phyloP scores from a whole-genome alignment of 2,797 vertebrate genomes.

The Fringilla coelebs region DNA sequence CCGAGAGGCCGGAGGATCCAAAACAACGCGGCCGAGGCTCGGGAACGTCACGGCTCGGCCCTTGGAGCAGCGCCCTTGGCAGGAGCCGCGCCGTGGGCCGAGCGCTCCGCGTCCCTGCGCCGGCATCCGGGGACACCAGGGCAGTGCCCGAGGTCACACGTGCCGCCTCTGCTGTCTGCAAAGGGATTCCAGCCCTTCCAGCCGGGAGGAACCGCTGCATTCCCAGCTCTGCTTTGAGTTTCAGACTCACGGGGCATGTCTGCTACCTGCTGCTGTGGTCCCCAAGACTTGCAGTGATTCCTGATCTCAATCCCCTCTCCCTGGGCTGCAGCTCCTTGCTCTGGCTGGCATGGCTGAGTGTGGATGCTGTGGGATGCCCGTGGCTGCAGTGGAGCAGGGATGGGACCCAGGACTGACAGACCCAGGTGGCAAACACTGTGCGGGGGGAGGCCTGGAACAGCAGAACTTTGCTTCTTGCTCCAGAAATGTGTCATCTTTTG shows the following conservation, averaged over 20 bases:
- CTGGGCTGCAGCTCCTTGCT: neutral
- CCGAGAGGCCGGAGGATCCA: neutral
- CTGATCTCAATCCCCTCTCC: too few relatives aligned
- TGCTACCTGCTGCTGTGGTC: accelerated
- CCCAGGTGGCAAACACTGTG: accelerated
- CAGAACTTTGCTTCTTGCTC: neutral
- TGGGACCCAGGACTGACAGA: neutral
- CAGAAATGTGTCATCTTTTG: neutral
- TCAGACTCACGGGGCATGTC: accelerated
- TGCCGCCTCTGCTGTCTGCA: accelerated
- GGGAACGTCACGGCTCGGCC: neutral
- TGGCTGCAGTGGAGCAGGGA: accelerated
- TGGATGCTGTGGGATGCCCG: neutral
- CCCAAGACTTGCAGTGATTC: neutral
- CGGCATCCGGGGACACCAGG: accelerated
- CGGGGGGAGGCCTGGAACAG: neutral
- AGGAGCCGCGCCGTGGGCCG: neutral
- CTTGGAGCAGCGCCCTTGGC: neutral
- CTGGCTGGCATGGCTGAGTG: accelerated
- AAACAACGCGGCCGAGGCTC: neutral
- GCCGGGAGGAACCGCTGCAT: accelerated
- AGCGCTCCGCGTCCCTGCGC: accelerated
- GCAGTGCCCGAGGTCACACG: neutral
- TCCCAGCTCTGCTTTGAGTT: neutral
- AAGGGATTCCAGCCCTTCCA: neutral